A percentile compares a stretch with the other conserved stretches of the same genome.
phyloP scores from a whole-genome alignment of 2,888 invertebrate genomes.

The Uloborus plumipes region DNA sequence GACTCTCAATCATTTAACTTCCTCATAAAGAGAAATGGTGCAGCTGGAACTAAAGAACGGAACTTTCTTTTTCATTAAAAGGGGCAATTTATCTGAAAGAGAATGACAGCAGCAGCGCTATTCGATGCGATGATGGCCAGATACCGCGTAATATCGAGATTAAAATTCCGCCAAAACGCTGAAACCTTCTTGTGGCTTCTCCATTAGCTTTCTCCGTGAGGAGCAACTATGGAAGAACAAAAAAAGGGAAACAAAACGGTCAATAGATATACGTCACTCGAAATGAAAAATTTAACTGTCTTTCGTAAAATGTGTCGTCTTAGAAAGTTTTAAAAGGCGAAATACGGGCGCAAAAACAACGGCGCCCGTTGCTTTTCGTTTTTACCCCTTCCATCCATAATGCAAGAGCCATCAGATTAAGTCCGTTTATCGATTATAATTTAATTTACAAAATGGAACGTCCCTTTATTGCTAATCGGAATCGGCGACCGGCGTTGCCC shows the following conservation, averaged over 20 bases:
- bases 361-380: constrained; percentile 1
- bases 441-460: constrained; percentile 63
- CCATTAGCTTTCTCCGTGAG: constrained; percentile 39
- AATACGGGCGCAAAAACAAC: constrained; percentile 37
- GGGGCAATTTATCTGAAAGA: constrained; percentile 42
- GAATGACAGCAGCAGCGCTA: constrained; percentile 4
- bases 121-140: constrained; percentile 38
- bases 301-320: constrained; percentile 36
- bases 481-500: constrained; percentile 59
- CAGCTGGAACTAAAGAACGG: constrained; percentile 6
- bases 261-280: constrained; percentile 49
- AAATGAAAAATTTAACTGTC: constrained; percentile 51
- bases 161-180: constrained; percentile 25
- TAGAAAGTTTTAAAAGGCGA: constrained; percentile 15
- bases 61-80: constrained; percentile 48
- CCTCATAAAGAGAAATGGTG: too few species aligned
- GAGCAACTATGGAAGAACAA: constrained; percentile 1
- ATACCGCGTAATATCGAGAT: constrained; percentile 52
- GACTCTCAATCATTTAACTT: too few species aligned
- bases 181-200: constrained; percentile 18
- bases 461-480: constrained; percentile 63
- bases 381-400: constrained; percentile 30
- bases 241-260: constrained; percentile 10
- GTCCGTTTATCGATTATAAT: constrained; percentile 62
- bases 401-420: constrained; percentile 58